phyloP scores from a whole-genome alignment of 2,113 vertebrate genomes.

The Eidolon helvum region DNA sequence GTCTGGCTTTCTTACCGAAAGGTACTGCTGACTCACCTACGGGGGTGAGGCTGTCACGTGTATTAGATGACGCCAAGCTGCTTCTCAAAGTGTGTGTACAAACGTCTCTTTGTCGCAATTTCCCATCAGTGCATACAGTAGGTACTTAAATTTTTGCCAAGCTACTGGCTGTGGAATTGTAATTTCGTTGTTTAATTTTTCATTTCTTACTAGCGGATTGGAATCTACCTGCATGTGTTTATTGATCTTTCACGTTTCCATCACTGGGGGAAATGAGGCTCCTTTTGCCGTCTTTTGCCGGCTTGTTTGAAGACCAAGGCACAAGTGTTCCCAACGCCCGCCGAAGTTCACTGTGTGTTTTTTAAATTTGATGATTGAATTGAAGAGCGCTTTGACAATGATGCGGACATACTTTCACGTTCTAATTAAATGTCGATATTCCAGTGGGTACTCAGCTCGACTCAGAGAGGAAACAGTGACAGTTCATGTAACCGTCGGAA shows the following conservation, averaged over 20 bases:
- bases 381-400: background rate
- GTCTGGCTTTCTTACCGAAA: no score
- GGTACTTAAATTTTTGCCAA: background rate
- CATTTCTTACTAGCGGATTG: background rate
- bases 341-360: background rate
- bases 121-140: background rate
- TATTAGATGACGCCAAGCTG: background rate
- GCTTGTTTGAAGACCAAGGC: background rate
- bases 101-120: background rate
- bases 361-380: background rate
- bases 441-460: background rate
- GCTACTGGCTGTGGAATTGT: background rate
- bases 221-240: background rate
- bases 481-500: background rate
- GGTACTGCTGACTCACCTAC: background rate
- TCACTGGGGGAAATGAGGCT: background rate
- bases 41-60: background rate
- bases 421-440: background rate
- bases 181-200: background rate
- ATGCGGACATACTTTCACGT: background rate
- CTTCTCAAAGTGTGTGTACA: background rate
- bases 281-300: background rate
- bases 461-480: background rate
- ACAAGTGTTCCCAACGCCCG: fast-evolving
- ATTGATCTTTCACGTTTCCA: background rate